A percentile compares a stretch with the other conserved stretches of the same genome.
Evolutionary conservation across 2,888 invertebrate genomes (phyloP).

Genomic region (Diaphora mendica): DNA sequence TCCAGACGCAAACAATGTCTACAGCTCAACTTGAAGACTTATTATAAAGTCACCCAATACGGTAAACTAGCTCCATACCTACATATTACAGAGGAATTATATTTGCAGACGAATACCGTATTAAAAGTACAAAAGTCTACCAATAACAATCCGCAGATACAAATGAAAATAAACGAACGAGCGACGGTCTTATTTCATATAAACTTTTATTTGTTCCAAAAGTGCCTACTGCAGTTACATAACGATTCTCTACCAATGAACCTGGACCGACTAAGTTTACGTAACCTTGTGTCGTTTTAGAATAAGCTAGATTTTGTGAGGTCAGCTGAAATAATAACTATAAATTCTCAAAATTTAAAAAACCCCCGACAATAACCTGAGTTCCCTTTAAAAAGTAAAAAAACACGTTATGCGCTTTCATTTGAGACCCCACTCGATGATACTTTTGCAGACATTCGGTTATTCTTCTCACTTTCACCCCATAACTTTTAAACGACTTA

Average conservation of each 20-base stretch:
- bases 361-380: no score
- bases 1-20: not conserved
- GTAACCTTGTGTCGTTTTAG: conserved; percentile 44
- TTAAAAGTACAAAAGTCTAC: not conserved
- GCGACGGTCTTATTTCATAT: conserved; percentile 17
- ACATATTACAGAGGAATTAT: no score
- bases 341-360: no score
- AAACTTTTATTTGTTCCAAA: conserved; percentile 28
- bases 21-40: not conserved
- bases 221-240: conserved; percentile 28
- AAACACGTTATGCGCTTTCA: no score
- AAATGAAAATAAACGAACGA: conserved; percentile 26
- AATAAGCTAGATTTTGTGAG: conserved; percentile 25
- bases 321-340: conserved; percentile 34
- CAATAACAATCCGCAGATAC: not conserved
- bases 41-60: not conserved
- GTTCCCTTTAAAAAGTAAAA: no score
- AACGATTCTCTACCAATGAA: conserved; percentile 13
- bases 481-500: no score
- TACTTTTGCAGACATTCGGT: no score
- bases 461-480: no score
- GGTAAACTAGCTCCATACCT: not conserved
- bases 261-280: conserved; percentile 33
- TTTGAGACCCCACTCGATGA: no score
- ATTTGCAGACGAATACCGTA: not conserved